These are phyloP conservation scores for Heliconius ismenius DNA, from an alignment of 2,888 invertebrate species.

Conservation along the genomic window DNA sequence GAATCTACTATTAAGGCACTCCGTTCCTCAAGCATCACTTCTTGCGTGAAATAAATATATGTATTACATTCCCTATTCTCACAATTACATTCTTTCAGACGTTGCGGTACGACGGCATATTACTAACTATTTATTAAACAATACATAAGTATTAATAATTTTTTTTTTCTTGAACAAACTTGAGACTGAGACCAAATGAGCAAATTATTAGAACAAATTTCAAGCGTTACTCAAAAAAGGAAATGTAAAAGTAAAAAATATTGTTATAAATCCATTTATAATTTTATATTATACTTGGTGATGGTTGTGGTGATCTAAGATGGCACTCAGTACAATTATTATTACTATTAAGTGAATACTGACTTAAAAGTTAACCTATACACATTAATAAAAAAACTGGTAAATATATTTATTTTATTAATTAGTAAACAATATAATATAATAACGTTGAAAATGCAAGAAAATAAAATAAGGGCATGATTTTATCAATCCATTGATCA, in stretches of 20 bases:
- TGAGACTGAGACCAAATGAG: no score
- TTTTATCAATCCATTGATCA: no score
- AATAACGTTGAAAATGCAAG: not conserved
- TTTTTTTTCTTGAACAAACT: not conserved
- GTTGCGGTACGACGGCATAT: not conserved
- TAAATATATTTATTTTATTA: not conserved
- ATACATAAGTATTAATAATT: not conserved
- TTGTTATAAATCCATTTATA: slow-evolving; percentile 2
- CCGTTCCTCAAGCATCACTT: no score
- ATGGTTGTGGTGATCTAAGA: not conserved
- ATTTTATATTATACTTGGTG: not conserved
- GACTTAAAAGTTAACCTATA: not conserved
- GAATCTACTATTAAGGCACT: no score
- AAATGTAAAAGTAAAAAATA: not conserved
- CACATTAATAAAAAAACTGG: not conserved
- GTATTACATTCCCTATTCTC: not conserved
- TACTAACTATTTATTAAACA: no score
- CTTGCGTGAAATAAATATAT: not conserved
- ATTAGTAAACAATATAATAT: not conserved
- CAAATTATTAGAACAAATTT: no score
- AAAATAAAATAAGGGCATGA: not conserved
- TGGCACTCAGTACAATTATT: not conserved
- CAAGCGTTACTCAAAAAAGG: not conserved
- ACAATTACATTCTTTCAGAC: not conserved
- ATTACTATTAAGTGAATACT: not conserved